These are phyloP conservation scores for Psittacula derbiana DNA, from an alignment of 2,797 vertebrate genomes.

Conservation along the genomic window DNA sequence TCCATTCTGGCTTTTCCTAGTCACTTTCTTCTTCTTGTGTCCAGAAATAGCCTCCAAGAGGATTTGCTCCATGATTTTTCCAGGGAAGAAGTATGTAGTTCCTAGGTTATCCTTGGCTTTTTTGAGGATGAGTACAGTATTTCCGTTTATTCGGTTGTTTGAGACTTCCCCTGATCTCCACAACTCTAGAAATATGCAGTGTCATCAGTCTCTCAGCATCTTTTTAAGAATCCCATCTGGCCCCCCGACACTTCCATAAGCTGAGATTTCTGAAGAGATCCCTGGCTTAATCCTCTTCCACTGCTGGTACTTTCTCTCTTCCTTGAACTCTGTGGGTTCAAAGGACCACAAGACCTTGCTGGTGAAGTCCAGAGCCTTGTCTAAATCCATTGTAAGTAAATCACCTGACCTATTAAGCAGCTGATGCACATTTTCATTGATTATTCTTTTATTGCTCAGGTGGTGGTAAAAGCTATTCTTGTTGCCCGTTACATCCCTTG, in stretches of 20 bases:
- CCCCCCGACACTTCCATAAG: background rate
- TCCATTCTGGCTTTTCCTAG: background rate
- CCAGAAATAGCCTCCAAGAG: background rate
- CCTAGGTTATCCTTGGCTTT: background rate
- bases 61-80: background rate
- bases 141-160: background rate
- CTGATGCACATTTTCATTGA: background rate
- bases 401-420: background rate
- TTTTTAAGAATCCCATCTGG: conserved; percentile 8
- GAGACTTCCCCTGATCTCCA: background rate
- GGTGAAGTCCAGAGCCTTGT: background rate
- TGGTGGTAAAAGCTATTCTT: background rate
- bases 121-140: background rate
- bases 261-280: background rate
- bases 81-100: background rate
- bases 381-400: background rate
- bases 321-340: background rate
- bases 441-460: background rate
- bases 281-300: background rate
- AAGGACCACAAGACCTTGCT: background rate
- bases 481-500: background rate
- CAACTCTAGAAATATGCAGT: background rate
- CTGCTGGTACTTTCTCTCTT: background rate
- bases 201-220: conserved; percentile 6
- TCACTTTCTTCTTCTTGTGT: background rate